phyloP scores from a whole-genome alignment of 64 coral and sea anemone genomes.

The Montipora capricornis region DNA sequence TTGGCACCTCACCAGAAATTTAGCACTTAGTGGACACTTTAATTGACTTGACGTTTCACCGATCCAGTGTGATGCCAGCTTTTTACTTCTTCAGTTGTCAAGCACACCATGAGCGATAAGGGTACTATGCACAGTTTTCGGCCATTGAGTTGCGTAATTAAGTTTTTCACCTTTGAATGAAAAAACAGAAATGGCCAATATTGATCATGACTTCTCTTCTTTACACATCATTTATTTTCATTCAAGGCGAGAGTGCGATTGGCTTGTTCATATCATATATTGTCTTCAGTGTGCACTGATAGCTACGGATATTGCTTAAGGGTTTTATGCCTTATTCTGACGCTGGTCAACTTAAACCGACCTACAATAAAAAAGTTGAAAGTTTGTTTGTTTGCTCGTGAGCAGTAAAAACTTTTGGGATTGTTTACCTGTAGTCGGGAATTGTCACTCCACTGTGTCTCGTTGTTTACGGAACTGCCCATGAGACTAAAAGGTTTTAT shows the following conservation, averaged over 20 bases:
- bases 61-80: not conserved
- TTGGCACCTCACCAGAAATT: not conserved
- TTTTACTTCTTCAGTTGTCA: not conserved
- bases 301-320: not conserved
- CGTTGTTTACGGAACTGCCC: not conserved
- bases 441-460: not conserved
- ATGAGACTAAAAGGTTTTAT: not conserved
- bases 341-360: not conserved
- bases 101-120: not conserved
- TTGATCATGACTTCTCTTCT: not conserved
- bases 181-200: not conserved
- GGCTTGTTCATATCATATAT: no score
- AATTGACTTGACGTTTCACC: not conserved
- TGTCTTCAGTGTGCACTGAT: not conserved
- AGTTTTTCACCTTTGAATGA: not conserved
- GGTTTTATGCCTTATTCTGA: no score
- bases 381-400: not conserved
- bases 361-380: not conserved
- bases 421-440: not conserved
- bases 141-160: not conserved
- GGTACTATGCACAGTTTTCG: not conserved
- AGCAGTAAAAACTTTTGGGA: not conserved
- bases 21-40: not conserved
- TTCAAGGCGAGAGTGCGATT: not conserved
- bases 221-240: not conserved